These are phyloP conservation scores for Elysia crispata DNA, from an alignment of 2,888 invertebrate species.

Conservation along the genomic window DNA sequence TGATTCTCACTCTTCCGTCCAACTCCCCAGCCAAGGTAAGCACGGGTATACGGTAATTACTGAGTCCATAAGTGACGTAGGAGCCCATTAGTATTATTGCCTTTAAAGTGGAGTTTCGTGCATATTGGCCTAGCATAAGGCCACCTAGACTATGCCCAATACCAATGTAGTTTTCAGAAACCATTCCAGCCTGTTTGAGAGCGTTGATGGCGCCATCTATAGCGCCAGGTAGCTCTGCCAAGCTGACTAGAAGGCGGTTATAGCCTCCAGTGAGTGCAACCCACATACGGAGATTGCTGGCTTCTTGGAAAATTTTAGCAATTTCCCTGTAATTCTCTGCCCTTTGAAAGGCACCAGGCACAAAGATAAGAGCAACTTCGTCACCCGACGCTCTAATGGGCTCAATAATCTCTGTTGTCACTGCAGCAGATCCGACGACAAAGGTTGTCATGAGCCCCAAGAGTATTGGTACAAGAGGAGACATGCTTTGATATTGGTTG, in stretches of 20 bases:
- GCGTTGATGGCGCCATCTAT: conserved; percentile 53
- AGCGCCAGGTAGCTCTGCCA: conserved; percentile 55
- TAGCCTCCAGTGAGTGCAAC: conserved; percentile 60
- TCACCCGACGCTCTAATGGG: conserved; percentile 10
- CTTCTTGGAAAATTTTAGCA: conserved; percentile 55
- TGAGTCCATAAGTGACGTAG: too few relatives aligned
- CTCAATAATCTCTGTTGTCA: conserved; percentile 27
- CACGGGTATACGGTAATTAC: too few relatives aligned
- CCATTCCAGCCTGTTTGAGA: conserved; percentile 58
- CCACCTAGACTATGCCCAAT: conserved; percentile 68
- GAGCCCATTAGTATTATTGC: too few relatives aligned
- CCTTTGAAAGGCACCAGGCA: conserved; percentile 33
- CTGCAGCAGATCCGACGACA: too few relatives aligned
- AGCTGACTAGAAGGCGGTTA: conserved; percentile 57
- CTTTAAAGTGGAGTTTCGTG: too few relatives aligned
- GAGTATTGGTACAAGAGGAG: too few relatives aligned
- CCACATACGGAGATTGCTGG: conserved; percentile 59
- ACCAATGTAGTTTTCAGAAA: conserved; percentile 58
- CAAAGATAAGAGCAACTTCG: conserved; percentile 38
- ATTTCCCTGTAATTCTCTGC: background rate
- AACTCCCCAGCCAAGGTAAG: too few relatives aligned
- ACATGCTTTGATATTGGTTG: too few relatives aligned
- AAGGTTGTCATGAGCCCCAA: too few relatives aligned
- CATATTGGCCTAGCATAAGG: too few relatives aligned
- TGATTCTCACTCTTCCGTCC: too few relatives aligned